A percentile compares a stretch with the other conserved stretches of the same genome.
phyloP scores from a whole-genome alignment of 2,113 vertebrate genomes.

The Puffinus mauretanicus region DNA sequence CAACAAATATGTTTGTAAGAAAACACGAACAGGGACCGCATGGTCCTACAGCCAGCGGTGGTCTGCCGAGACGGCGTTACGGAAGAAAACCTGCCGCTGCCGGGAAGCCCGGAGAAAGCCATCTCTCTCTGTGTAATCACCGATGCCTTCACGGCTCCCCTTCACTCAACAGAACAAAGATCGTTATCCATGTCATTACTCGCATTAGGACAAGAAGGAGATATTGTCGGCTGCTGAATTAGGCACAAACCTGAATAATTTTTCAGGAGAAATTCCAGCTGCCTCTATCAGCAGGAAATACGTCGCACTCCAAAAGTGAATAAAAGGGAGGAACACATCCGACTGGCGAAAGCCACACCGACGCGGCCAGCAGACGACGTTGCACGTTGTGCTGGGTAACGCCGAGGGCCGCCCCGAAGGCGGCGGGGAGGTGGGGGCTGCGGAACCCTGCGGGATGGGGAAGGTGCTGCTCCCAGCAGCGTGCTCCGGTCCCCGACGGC shows the following conservation, averaged over 20 bases:
- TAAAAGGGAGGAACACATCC: neutral
- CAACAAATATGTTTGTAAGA: too few species aligned
- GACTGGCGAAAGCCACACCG: neutral
- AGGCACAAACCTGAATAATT: neutral
- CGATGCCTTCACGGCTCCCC: neutral
- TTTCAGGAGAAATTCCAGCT: neutral
- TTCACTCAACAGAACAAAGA: neutral
- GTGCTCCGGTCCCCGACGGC: fast-evolving
- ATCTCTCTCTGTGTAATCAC: neutral
- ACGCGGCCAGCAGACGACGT: fast-evolving
- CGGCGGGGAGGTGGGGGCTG: fast-evolving
- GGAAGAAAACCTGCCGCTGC: neutral
- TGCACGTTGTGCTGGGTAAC: fast-evolving
- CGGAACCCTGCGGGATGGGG: neutral
- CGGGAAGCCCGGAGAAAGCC: neutral
- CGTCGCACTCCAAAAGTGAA: neutral
- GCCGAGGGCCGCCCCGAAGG: too few species aligned
- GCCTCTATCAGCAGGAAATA: neutral
- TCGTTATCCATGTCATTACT: neutral
- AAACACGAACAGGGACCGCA: fast-evolving
- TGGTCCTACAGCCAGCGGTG: neutral
- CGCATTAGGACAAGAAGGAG: neutral
- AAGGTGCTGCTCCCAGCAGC: too few species aligned
- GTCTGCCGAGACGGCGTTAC: fast-evolving
- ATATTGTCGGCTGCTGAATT: neutral